Evolutionary conservation across 2,113 vertebrate species (phyloP).

Genomic region (Paracanthobrama guichenoti): DNA sequence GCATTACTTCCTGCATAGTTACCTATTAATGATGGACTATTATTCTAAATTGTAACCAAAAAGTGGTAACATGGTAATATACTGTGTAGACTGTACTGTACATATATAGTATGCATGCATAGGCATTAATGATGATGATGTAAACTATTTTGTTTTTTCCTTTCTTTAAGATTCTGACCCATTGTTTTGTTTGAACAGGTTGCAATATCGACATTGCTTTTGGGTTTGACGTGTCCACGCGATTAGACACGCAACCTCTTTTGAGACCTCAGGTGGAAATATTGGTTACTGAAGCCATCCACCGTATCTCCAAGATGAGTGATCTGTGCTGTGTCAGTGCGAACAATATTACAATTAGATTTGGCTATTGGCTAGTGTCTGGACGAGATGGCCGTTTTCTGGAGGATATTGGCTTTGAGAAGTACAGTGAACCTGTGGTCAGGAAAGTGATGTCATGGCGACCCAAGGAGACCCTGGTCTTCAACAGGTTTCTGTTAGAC

Average conservation of each 20-base stretch:
- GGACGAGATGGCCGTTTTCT: conserved; percentile 51
- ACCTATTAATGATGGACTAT: too few species aligned
- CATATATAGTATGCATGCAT: too few species aligned
- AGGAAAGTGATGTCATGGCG: conserved; percentile 72
- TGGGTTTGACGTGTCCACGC: conserved; percentile 78
- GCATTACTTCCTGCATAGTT: too few species aligned
- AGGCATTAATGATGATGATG: not conserved
- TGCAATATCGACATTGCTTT: conserved; percentile 81
- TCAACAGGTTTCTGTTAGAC: conserved; percentile 76
- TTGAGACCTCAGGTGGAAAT: conserved; percentile 68
- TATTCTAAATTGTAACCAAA: too few species aligned
- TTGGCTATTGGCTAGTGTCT: conserved; percentile 71
- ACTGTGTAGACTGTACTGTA: too few species aligned
- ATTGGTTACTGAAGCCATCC: conserved; percentile 65
- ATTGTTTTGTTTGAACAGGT: conserved; percentile 60
- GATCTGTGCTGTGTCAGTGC: conserved; percentile 65
- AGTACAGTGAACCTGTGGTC: conserved; percentile 67
- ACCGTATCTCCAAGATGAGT: conserved; percentile 56
- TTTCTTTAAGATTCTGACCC: not conserved
- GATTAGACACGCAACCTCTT: conserved; percentile 9
- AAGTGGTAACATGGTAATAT: too few species aligned
- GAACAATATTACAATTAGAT: conserved; percentile 44
- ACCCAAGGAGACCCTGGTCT: conserved; percentile 60
- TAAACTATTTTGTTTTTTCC: not conserved
- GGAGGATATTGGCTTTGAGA: conserved; percentile 77